Evolutionary conservation across 2,113 vertebrate genomes (phyloP), one percentile per base, ranked within the genome.

Genomic region (Irena cyanogastra): DNA sequence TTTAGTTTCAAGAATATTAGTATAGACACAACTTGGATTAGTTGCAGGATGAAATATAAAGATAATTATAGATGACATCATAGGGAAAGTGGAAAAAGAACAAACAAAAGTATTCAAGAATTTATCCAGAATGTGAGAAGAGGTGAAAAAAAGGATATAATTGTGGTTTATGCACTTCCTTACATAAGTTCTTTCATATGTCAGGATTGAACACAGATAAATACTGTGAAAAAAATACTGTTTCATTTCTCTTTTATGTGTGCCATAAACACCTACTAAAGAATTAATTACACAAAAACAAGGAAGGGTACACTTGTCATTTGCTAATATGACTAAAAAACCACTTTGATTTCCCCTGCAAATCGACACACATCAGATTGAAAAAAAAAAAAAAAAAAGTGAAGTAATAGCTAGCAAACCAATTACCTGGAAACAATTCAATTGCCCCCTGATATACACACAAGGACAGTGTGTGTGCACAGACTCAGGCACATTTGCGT

Each of bases 391-490:
- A 50, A 16, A 33, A 66, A 50, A 35, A 0, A 1, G 0, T 23
- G 21, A 3, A 33, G 4, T 24, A 70, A 41, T 5, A 41, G n/a
- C 10, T 37, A 65, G 53, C 23, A 57, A 81, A 75, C 4, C 57
- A 63, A 66, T 59, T 33, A 54, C 4, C 16, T 56, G 11, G 5
- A 16, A 84, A 64, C 4, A 87, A 59, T 42, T 78, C 11, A 70
- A 37, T 27, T 60, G 5, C 7, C 5, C 3, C 8, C 3, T 5
- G 0, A 1, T 41, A 15, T 6, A 14, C 7, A 7, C 17, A 61
- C 21, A 50, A 13, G 61, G 14, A 42, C 3, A 5, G 2, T 27
- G 7, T 24, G 11, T 50, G 3, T 6, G 8, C 17, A 42, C 9
- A 42, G 13, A 59, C 3, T 37, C 5, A 15, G 1, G 19, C 22